Conservation (phyloP, 2,888 invertebrate genomes). For the Synergus itoensis region DNA sequence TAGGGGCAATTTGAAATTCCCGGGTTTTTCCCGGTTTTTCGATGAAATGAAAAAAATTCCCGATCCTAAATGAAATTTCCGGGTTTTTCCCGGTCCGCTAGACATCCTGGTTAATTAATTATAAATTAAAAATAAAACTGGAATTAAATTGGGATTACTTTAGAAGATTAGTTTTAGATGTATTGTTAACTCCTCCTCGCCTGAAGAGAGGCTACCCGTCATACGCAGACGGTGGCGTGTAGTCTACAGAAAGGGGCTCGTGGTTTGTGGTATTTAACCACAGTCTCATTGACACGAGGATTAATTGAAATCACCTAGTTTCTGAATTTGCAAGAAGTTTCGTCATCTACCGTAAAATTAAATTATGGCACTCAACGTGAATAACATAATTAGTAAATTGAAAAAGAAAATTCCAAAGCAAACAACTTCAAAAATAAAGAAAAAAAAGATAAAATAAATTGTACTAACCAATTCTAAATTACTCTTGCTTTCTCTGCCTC, state of each 20-base stretch:
- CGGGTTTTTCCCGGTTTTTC: too few relatives aligned
- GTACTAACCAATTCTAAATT: not conserved
- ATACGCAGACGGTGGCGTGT: not conserved
- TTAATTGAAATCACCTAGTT: not conserved
- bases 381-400: not conserved
- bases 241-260: not conserved
- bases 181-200: not conserved
- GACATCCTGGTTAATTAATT: too few relatives aligned
- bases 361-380: not conserved
- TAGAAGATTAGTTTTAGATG: not conserved
- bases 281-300: not conserved
- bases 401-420: too few relatives aligned
- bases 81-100: too few relatives aligned
- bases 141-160: not conserved
- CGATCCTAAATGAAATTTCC: too few relatives aligned
- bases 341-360: not conserved
- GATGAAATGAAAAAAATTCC: too few relatives aligned
- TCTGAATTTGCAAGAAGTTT: not conserved
- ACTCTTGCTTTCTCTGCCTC: conserved; percentile 3
- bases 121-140: not conserved
- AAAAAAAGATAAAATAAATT: too few relatives aligned
- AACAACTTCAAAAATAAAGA: too few relatives aligned
- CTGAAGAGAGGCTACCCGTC: conserved; percentile 7
- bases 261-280: not conserved
- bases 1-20: too few relatives aligned